These are phyloP conservation scores for Synanthedon tipuliformis DNA, from an alignment of 2,888 invertebrate genomes.

Conservation along the genomic window DNA sequence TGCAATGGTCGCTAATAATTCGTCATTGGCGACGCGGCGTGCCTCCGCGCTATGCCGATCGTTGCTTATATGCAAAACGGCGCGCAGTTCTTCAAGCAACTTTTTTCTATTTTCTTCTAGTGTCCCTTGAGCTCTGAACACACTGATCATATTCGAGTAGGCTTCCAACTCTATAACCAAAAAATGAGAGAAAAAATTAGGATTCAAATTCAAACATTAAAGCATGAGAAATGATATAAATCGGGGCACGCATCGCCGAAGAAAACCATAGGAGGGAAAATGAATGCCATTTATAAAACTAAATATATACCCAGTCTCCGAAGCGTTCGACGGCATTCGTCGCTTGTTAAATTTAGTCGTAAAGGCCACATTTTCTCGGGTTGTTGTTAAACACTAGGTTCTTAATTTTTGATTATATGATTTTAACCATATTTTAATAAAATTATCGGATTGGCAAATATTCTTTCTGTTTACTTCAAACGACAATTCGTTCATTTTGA, in stretches of 20 bases:
- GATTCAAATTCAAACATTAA: not conserved
- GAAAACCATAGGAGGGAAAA: slow-evolving; percentile 66
- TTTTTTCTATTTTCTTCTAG: slow-evolving; percentile 86
- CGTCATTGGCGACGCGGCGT: slow-evolving; percentile 91
- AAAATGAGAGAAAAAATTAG: slow-evolving; percentile 4
- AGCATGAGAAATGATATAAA: not conserved
- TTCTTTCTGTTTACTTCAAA: slow-evolving; percentile 72
- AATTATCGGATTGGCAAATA: slow-evolving; percentile 62
- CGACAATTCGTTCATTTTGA: slow-evolving; percentile 69
- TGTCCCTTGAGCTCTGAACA: slow-evolving; percentile 92
- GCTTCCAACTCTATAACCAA: slow-evolving; percentile 86
- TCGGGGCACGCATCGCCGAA: not conserved
- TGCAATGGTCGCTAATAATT: slow-evolving; percentile 88
- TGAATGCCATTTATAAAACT: slow-evolving; percentile 61
- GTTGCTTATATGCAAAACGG: slow-evolving; percentile 85
- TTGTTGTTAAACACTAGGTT: slow-evolving; percentile 36
- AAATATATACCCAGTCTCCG: slow-evolving; percentile 83
- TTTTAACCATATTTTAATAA: slow-evolving; percentile 58
- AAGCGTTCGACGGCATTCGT: slow-evolving; percentile 89
- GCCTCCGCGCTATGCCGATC: slow-evolving; percentile 94
- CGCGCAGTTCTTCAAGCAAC: slow-evolving; percentile 84
- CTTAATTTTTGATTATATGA: slow-evolving; percentile 42
- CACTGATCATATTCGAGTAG: slow-evolving; percentile 89
- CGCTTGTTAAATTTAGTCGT: slow-evolving; percentile 85
- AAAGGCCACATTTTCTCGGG: slow-evolving; percentile 72